Evolutionary conservation across 2,113 vertebrate species (phyloP).

Genomic region (Psilopogon haemacephalus): DNA sequence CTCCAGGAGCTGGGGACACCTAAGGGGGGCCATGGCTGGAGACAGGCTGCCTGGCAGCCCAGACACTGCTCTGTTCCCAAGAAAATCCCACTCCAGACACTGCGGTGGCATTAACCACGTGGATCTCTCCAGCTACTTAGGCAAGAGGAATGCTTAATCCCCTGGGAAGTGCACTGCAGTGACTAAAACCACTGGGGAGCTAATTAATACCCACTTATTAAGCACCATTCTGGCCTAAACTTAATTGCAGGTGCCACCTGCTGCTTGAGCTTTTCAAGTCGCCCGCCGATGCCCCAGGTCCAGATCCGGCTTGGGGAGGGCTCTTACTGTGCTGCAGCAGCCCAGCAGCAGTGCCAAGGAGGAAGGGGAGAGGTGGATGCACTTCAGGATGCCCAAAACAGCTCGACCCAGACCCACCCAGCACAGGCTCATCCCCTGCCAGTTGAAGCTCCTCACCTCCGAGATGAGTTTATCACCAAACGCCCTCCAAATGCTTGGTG

Average conservation of each 20-base stretch:
- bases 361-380: not conserved
- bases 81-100: accelerated
- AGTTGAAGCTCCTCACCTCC: accelerated
- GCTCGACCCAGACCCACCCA: not conserved
- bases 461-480: not conserved
- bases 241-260: not conserved
- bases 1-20: not conserved
- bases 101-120: accelerated
- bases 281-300: not conserved
- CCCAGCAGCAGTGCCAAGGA: accelerated
- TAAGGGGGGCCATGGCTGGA: accelerated
- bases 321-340: accelerated
- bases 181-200: not conserved
- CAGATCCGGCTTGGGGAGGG: no score
- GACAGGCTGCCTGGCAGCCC: not conserved
- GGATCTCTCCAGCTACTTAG: not conserved
- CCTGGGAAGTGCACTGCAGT: not conserved
- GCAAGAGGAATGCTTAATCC: not conserved
- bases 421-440: accelerated
- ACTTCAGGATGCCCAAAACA: not conserved
- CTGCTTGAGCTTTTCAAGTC: not conserved
- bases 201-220: not conserved
- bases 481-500: not conserved
- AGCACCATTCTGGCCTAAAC: not conserved
- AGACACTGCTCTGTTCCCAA: accelerated